Evolutionary conservation across 2,113 vertebrate genomes (phyloP).

Genomic region (Lichenostomus cassidix): DNA sequence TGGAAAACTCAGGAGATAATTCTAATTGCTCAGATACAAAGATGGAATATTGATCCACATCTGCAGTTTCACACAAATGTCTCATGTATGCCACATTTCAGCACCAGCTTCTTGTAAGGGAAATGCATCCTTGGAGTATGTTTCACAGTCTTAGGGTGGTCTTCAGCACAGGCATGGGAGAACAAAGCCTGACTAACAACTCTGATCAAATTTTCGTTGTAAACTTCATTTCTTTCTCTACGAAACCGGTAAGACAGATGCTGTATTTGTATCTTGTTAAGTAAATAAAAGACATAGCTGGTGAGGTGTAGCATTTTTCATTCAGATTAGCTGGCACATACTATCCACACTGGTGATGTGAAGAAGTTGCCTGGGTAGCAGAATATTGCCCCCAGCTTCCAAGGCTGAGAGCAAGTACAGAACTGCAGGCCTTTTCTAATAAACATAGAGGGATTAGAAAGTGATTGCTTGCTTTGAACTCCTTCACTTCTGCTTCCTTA

Average conservation of each 20-base stretch:
- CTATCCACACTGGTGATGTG: neutral
- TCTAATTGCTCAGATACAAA: neutral
- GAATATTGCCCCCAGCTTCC: neutral
- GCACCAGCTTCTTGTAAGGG: neutral
- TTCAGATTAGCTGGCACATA: neutral
- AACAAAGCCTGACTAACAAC: neutral
- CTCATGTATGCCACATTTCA: neutral
- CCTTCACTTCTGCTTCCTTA: neutral
- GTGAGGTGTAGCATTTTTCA: neutral
- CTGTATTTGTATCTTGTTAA: neutral
- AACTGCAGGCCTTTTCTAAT: neutral
- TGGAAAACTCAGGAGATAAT: neutral
- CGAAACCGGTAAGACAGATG: neutral
- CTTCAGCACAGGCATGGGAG: neutral
- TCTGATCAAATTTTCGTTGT: neutral
- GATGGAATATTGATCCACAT: neutral
- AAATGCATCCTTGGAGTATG: neutral
- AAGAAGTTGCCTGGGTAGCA: conserved; percentile 35
- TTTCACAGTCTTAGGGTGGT: neutral
- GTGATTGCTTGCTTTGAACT: neutral
- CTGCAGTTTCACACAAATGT: neutral
- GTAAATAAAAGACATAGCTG: neutral
- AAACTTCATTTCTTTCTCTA: neutral
- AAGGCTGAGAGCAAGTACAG: neutral
- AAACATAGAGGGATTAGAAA: neutral